These are phyloP conservation scores for Micronycteris hirsuta DNA, from an alignment of 2,113 vertebrate genomes.

Conservation along the genomic window DNA sequence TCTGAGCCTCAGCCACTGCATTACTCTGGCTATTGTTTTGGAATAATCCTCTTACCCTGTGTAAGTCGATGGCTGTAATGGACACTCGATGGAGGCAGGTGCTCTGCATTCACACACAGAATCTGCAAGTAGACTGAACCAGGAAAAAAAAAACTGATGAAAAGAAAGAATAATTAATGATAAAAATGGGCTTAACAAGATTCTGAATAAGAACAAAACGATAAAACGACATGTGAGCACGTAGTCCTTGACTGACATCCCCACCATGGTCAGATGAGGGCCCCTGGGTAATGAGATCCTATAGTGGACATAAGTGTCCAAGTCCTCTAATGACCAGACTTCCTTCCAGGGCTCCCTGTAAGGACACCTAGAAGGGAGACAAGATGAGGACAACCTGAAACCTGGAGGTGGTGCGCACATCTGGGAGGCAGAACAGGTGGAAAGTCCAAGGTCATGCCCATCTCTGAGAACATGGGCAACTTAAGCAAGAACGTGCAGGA, in stretches of 20 bases:
- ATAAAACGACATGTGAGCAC: neutral
- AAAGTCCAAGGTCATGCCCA: neutral
- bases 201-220: neutral
- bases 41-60: neutral
- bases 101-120: neutral
- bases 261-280: neutral
- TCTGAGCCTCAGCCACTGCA: neutral
- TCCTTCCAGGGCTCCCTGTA: neutral
- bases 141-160: neutral
- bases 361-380: neutral
- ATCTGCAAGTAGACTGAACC: neutral
- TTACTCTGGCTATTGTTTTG: neutral
- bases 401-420: neutral
- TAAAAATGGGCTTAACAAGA: neutral
- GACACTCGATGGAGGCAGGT: neutral
- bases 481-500: neutral
- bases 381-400: neutral
- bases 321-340: neutral
- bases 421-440: neutral
- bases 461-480: neutral
- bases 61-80: neutral
- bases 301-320: fast-evolving
- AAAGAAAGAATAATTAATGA: neutral
- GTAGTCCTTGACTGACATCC: neutral
- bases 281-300: neutral